These are phyloP conservation scores for Anser cygnoides DNA, from an alignment of 2,113 vertebrate genomes.

Conservation along the genomic window DNA sequence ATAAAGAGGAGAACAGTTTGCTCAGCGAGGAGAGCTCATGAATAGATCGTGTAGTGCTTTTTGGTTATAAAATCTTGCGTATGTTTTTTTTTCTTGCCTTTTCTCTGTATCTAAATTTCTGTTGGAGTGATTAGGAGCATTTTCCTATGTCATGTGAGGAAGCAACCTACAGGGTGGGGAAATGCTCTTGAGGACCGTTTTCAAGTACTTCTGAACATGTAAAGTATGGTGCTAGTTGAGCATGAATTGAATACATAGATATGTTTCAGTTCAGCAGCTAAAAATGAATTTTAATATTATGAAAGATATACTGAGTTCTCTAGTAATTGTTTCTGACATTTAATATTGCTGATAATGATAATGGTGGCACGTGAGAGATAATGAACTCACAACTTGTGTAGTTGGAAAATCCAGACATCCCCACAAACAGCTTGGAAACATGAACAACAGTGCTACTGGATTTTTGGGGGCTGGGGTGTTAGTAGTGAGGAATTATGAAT, in stretches of 20 bases:
- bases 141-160: background rate
- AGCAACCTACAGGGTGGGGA: background rate
- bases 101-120: background rate
- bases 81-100: background rate
- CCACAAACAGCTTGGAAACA: background rate
- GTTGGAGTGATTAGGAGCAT: background rate
- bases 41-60: background rate
- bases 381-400: background rate
- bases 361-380: background rate
- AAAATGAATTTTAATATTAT: background rate
- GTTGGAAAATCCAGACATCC: background rate
- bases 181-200: background rate
- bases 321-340: background rate
- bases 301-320: background rate
- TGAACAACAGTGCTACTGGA: background rate
- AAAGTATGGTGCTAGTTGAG: background rate
- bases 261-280: background rate
- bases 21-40: background rate
- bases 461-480: background rate
- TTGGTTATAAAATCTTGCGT: background rate
- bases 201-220: background rate
- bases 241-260: background rate
- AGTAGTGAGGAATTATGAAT: background rate
- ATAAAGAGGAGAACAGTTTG: background rate
- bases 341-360: background rate